Evolutionary conservation across 37 sponge, comb jelly and placozoan genomes (phyloP), one percentile per base, ranked within the genome.

Genomic region (Beroe ovata): DNA sequence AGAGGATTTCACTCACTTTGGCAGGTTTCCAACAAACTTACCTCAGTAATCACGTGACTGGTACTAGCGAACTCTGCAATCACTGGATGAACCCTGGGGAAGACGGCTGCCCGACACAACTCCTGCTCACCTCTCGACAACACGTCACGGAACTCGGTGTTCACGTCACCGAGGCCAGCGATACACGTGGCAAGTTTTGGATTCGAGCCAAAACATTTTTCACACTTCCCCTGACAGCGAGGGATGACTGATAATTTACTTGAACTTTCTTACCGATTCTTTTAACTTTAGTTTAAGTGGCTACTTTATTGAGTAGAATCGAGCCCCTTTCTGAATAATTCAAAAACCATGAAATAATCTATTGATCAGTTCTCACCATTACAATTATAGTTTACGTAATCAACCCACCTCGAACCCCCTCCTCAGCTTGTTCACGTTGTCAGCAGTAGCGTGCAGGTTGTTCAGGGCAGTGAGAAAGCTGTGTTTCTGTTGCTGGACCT

Each of bases 11-110:
- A n/a, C n/a, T n/a, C n/a, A n/a, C n/a, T n/a, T n/a, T n/a, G n/a
- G n/a, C n/a, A n/a, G n/a, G n/a, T n/a, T n/a, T n/a, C n/a, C n/a
- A n/a, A n/a, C n/a, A n/a, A n/a, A n/a, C 54, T 47, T 61, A 66
- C 69, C 69, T 66, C 69, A 29, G 69, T 66, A 30, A 77, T 39
- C 1, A 77, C 47, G 54, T 77, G 84, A 42, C 84, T 77, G 84
- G 22, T 40, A 29, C 84, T 77, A 42, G 84, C 84, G 26, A 77
- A 39, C 84, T 77, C 84, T 14, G 84, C 84, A 40, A 77, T 41
- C 39, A 77, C 84, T 0, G 84, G 84, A 54, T 77, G 84, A 0
- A 77, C 33, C 41, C 41, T 77, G 38, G 84, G 54, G 38, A 42
- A 77, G 54, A 77, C 84, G 21, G 84, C 84, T 1, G 54, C 54